A percentile compares a stretch with the other conserved stretches of the same genome.
These are phyloP conservation scores for Scolanthus callimorphus DNA, from an alignment of 92 coral and sea anemone genomes.

Conservation along the genomic window DNA sequence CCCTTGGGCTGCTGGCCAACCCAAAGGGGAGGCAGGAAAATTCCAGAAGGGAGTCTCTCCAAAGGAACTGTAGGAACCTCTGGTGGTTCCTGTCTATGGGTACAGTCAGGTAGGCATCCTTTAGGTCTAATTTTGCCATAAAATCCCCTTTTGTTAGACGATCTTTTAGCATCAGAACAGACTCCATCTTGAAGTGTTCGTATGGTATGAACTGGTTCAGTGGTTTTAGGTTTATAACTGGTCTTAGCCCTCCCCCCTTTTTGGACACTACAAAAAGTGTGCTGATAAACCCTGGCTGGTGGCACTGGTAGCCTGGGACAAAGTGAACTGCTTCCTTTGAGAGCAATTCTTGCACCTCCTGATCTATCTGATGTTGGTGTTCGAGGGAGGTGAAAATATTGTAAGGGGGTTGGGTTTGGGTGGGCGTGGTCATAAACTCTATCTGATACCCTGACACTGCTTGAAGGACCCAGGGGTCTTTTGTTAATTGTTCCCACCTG, in stretches of 20 bases:
- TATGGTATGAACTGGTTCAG: conserved; percentile 35
- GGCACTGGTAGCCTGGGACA: conserved; percentile 11
- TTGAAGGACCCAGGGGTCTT: conserved; percentile 52
- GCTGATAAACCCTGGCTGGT: conserved; percentile 36
- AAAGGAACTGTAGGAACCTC: conserved; percentile 20
- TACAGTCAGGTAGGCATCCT: conserved; percentile 27
- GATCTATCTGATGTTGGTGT: conserved; percentile 39
- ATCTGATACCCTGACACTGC: conserved; percentile 33
- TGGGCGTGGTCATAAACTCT: conserved; percentile 16
- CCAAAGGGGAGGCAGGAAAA: conserved; percentile 52
- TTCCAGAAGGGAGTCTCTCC: conserved; percentile 33
- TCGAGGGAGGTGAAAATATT: conserved; percentile 5
- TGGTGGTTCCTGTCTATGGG: conserved; percentile 30
- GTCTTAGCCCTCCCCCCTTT: no score
- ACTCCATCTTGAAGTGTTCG: conserved; percentile 67
- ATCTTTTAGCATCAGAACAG: conserved; percentile 39
- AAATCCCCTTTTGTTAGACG: conserved; percentile 39
- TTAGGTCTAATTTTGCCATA: conserved; percentile 22
- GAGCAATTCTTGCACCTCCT: conserved; percentile 50
- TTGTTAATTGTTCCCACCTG: conserved; percentile 18
- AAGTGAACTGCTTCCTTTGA: conserved; percentile 46
- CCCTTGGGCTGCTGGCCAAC: conserved; percentile 24
- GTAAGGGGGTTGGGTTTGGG: conserved; percentile 13
- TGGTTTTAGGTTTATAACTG: no score
- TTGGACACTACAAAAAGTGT: conserved; percentile 38